Conservation (phyloP, 2,113 vertebrate genomes). For the Lontra canadensis region DNA sequence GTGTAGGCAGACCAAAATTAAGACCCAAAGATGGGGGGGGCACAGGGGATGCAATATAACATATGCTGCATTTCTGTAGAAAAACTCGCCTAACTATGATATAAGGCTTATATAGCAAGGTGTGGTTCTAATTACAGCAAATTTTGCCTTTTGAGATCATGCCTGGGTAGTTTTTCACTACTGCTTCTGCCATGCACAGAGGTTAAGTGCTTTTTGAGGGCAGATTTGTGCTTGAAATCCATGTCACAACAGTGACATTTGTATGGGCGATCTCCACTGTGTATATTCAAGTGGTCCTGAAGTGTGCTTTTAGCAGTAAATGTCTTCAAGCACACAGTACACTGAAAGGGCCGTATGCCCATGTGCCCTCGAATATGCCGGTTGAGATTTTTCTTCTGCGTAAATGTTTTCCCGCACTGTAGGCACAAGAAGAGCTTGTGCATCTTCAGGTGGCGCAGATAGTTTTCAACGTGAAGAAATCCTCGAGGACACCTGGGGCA, state of each 20-base stretch:
- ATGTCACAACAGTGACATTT: conserved; percentile 89
- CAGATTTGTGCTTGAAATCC: conserved; percentile 90
- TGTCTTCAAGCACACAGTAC: conserved; percentile 91
- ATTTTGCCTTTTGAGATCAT: conserved; percentile 84
- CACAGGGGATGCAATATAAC: background rate
- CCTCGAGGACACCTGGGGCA: conserved; percentile 90
- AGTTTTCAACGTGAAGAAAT: conserved; percentile 92
- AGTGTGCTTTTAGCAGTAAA: conserved; percentile 91
- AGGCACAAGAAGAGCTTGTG: conserved; percentile 91
- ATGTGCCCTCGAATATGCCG: conserved; percentile 90
- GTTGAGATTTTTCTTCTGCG: conserved; percentile 90
- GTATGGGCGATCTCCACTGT: conserved; percentile 88
- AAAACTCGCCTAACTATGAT: conserved; percentile 29
- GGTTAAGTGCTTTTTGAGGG: conserved; percentile 90
- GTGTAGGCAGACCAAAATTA: conserved; percentile 2
- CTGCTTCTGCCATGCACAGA: conserved; percentile 88
- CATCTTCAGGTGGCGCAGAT: conserved; percentile 91
- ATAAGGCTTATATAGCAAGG: background rate
- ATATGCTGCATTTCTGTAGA: conserved; percentile 45
- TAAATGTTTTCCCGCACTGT: conserved; percentile 91
- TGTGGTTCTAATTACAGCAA: conserved; percentile 80
- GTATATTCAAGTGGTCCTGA: conserved; percentile 92
- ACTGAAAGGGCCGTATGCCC: conserved; percentile 90
- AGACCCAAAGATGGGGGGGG: background rate
- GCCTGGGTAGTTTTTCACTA: conserved; percentile 81